A percentile compares a stretch with the other conserved stretches of the same genome.
phyloP scores from a whole-genome alignment of 2,888 invertebrate species.

The Synergus gifuensis region DNA sequence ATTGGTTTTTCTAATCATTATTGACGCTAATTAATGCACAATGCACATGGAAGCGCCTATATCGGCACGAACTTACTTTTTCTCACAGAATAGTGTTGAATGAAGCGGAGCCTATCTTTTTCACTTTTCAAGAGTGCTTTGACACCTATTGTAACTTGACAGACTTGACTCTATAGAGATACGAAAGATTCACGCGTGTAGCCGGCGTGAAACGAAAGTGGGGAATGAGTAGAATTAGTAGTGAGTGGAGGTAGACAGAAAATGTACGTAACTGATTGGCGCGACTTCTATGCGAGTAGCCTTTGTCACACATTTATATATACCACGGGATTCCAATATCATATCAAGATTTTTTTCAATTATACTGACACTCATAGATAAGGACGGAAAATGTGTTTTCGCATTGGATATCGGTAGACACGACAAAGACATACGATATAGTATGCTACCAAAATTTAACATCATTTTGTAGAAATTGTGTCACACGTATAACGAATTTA shows the following conservation, averaged over 20 bases:
- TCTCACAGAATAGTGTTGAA: background rate
- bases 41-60: background rate
- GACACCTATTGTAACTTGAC: conserved; percentile 16
- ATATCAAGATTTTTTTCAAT: conserved; percentile 34
- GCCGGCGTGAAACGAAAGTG: conserved; percentile 15
- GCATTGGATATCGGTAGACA: conserved; percentile 1
- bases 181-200: conserved; percentile 21
- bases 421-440: background rate
- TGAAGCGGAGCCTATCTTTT: conserved; percentile 11
- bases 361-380: background rate
- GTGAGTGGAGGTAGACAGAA: background rate
- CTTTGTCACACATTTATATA: conserved; percentile 22
- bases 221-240: background rate
- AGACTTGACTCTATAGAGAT: conserved; percentile 3
- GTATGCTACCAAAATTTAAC: background rate
- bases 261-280: conserved; percentile 21
- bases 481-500: no score
- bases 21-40: background rate
- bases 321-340: conserved; percentile 32
- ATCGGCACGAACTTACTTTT: conserved; percentile 5
- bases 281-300: conserved; percentile 8
- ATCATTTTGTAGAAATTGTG: no score
- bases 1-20: background rate
- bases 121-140: conserved; percentile 15
- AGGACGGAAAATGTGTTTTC: conserved; percentile 33